Evolutionary conservation across 2,888 invertebrate species (phyloP).

Genomic region (Hemithea aestivaria): DNA sequence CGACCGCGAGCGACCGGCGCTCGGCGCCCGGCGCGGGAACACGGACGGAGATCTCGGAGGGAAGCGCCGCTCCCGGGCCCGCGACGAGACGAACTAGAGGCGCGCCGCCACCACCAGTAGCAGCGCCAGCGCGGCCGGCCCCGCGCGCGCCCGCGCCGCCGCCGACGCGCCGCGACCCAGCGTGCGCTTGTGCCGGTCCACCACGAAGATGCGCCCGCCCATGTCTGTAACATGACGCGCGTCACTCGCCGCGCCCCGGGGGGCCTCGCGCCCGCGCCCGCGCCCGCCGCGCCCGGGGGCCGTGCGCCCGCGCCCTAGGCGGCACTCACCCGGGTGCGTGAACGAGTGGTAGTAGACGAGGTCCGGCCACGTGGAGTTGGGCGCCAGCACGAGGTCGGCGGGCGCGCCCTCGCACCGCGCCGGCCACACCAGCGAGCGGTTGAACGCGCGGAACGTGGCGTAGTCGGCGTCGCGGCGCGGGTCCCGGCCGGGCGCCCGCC

Average conservation of each 20-base stretch:
- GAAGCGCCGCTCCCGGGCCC: not conserved
- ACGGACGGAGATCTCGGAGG: not conserved
- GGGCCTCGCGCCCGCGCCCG: not conserved
- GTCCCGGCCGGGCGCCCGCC: conserved; percentile 82
- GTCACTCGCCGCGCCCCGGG: not conserved
- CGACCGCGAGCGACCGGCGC: too few relatives aligned
- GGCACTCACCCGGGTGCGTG: conserved; percentile 86
- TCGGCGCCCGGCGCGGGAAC: not conserved
- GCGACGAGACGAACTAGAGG: not conserved
- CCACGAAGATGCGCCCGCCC: conserved; percentile 96
- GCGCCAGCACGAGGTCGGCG: conserved; percentile 87
- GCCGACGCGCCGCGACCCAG: conserved; percentile 33
- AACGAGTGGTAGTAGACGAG: conserved; percentile 95
- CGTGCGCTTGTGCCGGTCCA: conserved; percentile 84
- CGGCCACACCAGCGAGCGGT: conserved; percentile 85
- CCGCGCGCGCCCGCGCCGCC: conserved; percentile 15
- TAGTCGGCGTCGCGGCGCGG: conserved; percentile 88
- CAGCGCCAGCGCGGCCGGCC: conserved; percentile 9
- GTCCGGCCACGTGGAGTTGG: conserved; percentile 95
- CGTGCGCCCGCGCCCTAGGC: not conserved
- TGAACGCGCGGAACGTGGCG: conserved; percentile 89
- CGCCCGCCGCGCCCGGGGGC: not conserved
- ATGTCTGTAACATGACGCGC: conserved; percentile 70
- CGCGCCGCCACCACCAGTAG: conserved; percentile 1
- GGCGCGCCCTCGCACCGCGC: conserved; percentile 85